Percentiles rank a stretch among this genome's conserved stretches.
phyloP scores from a whole-genome alignment of 2,888 invertebrate species.

The Chrysolina americana region DNA sequence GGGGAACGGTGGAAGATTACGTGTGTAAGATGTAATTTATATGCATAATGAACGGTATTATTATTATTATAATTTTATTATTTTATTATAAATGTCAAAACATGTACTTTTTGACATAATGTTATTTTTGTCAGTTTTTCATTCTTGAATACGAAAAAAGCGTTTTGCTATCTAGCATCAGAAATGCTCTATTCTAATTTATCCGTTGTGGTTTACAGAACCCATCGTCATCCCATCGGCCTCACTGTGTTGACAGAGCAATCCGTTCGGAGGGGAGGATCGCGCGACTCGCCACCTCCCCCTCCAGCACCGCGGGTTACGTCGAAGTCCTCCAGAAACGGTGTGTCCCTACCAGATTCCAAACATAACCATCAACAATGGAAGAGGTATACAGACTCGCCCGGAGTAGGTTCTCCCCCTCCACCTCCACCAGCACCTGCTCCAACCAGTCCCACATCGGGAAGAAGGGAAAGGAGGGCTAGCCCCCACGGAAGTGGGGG shows the following conservation, averaged over 20 bases:
- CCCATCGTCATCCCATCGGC: slow-evolving; percentile 68
- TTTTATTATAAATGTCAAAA: no score
- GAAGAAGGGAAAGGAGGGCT: slow-evolving; percentile 68
- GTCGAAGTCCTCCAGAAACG: slow-evolving; percentile 61
- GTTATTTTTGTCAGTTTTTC: no score
- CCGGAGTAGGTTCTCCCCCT: slow-evolving; percentile 75
- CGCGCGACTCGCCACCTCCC: slow-evolving; percentile 71
- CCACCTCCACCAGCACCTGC: slow-evolving; percentile 72
- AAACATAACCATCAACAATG: slow-evolving; percentile 71
- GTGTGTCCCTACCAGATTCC: slow-evolving; percentile 61
- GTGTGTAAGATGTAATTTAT: no score
- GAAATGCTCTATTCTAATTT: no score
- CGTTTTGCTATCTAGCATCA: no score
- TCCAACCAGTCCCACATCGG: slow-evolving; percentile 67
- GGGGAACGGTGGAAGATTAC: no score
- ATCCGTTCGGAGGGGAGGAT: slow-evolving; percentile 72
- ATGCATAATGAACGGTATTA: no score
- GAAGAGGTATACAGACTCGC: slow-evolving; percentile 78
- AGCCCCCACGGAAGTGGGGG: slow-evolving; percentile 56
- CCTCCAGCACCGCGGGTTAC: slow-evolving; percentile 64
- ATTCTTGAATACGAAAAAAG: no score
- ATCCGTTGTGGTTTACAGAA: slow-evolving; percentile 50
- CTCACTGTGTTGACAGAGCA: slow-evolving; percentile 72
- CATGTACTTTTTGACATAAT: no score
- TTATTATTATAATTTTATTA: no score